Conservation (phyloP, 2,113 vertebrate genomes). For the Elaphurus davidianus region DNA sequence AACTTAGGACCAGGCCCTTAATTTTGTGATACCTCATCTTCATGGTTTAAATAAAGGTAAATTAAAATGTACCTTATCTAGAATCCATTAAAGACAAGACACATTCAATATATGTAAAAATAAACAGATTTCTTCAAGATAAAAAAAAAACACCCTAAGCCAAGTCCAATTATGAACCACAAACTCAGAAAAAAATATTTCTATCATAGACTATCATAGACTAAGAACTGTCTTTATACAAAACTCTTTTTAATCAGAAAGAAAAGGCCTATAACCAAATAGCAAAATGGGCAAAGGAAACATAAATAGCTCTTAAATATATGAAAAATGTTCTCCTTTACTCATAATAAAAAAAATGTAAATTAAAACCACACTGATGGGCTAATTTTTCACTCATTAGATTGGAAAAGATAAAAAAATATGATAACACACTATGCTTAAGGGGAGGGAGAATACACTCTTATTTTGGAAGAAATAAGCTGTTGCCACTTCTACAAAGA, state of each 20-base stretch:
- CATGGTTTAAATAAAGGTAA: conserved; percentile 1
- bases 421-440: background rate
- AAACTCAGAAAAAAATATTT: conserved; percentile 6
- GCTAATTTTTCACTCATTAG: background rate
- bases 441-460: background rate
- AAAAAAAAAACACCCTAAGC: background rate
- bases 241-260: background rate
- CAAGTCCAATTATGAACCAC: background rate
- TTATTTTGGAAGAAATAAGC: background rate
- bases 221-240: background rate
- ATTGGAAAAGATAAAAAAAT: background rate
- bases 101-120: background rate
- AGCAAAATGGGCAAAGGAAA: conserved; percentile 27
- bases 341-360: background rate
- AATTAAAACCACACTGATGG: background rate
- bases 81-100: background rate
- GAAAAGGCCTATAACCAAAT: background rate
- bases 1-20: background rate
- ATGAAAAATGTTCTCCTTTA: background rate
- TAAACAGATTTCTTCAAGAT: background rate
- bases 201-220: background rate
- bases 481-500: background rate
- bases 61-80: background rate
- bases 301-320: background rate
- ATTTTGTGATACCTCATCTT: conserved; percentile 2